A percentile compares a stretch with the other conserved stretches of the same genome.
Conservation (phyloP, 2,113 vertebrate species). For the Pavo muticus region DNA sequence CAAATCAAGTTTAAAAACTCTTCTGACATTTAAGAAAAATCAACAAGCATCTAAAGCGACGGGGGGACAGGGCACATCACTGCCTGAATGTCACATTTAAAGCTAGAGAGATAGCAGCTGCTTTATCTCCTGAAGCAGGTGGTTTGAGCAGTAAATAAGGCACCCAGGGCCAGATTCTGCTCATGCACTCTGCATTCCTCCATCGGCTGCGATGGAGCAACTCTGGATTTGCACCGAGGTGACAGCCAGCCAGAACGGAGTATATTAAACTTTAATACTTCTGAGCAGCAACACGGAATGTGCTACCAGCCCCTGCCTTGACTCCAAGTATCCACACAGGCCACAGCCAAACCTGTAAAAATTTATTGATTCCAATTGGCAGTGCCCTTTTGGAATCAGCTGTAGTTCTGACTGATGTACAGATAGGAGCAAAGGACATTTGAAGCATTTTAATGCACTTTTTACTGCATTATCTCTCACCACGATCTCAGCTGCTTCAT, state of each 20-base stretch:
- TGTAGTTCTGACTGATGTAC: slow-evolving; percentile 49
- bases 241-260: background rate
- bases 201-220: fast-evolving
- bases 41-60: slow-evolving; percentile 78
- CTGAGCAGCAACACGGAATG: slow-evolving; percentile 46
- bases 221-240: background rate
- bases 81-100: slow-evolving; percentile 84
- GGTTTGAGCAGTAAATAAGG: slow-evolving; percentile 75
- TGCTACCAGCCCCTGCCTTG: background rate
- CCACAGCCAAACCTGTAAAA: slow-evolving; percentile 31
- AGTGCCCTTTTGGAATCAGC: slow-evolving; percentile 18
- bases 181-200: background rate
- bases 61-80: slow-evolving; percentile 68
- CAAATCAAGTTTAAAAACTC: slow-evolving; percentile 74
- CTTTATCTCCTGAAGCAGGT: slow-evolving; percentile 83
- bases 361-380: slow-evolving; percentile 57
- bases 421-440: slow-evolving; percentile 72
- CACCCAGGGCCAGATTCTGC: slow-evolving; percentile 30
- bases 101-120: slow-evolving; percentile 80
- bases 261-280: slow-evolving; percentile 79
- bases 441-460: slow-evolving; percentile 73
- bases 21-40: slow-evolving; percentile 84
- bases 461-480: slow-evolving; percentile 77
- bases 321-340: background rate
- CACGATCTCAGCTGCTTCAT: slow-evolving; percentile 75